phyloP scores from a whole-genome alignment of 2,113 vertebrate species.

The Cynocephalus volans region DNA sequence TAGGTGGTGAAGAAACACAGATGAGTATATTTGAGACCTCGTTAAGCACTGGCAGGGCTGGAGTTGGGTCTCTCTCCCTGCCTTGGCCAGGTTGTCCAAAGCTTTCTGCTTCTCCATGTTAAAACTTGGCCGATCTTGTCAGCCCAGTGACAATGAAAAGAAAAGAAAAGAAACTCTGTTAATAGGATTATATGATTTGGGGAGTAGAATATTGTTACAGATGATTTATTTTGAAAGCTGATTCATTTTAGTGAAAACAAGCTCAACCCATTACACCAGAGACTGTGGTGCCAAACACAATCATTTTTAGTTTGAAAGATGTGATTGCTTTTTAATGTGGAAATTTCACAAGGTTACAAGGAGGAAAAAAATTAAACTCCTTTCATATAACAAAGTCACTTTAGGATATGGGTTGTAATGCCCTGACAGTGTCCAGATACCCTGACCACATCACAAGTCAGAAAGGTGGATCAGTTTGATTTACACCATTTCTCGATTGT shows the following conservation, averaged over 20 bases:
- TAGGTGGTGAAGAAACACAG: constrained; percentile 87
- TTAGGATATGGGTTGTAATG: constrained; percentile 87
- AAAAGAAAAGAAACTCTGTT: constrained; percentile 83
- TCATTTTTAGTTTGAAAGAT: constrained; percentile 91
- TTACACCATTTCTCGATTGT: constrained; percentile 85
- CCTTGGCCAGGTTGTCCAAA: constrained; percentile 84
- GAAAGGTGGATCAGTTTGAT: constrained; percentile 87
- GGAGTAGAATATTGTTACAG: constrained; percentile 89
- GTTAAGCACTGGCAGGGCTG: constrained; percentile 82
- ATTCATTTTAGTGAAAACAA: constrained; percentile 91
- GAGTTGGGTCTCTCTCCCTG: constrained; percentile 79
- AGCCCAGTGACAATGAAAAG: constrained; percentile 83
- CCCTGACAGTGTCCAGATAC: constrained; percentile 92
- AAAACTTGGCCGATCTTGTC: constrained; percentile 88
- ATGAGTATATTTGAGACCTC: constrained; percentile 91
- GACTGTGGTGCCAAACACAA: constrained; percentile 91
- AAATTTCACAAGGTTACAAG: constrained; percentile 89
- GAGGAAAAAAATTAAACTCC: constrained; percentile 88
- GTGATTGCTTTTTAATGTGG: constrained; percentile 90
- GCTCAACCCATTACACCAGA: constrained; percentile 88
- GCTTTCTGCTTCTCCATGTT: constrained; percentile 86
- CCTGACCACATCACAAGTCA: constrained; percentile 81
- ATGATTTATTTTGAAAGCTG: constrained; percentile 93
- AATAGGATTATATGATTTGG: constrained; percentile 92
- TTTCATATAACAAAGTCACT: constrained; percentile 90